Conservation (phyloP, 2,113 vertebrate genomes). For the Antennarius striatus region DNA sequence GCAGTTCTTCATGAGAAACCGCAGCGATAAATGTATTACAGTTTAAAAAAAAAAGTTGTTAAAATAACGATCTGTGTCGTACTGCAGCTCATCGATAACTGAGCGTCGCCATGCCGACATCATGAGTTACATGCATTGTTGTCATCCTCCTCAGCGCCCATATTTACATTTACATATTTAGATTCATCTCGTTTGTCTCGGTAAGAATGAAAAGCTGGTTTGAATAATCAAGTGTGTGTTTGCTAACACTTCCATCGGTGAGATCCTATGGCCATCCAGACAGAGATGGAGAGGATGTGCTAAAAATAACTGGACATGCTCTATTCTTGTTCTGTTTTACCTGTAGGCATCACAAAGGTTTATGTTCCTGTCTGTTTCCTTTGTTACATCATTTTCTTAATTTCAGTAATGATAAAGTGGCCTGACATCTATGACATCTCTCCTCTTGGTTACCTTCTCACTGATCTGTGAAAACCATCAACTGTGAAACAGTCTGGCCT, state of each 20-base stretch:
- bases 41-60: conserved; percentile 2
- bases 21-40: conserved; percentile 12
- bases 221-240: conserved; percentile 38
- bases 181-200: conserved; percentile 16
- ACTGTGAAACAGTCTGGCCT: conserved; percentile 4
- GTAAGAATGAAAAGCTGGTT: conserved; percentile 8
- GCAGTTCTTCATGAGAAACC: background rate
- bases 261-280: no score
- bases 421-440: background rate
- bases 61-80: no score
- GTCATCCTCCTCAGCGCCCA: conserved; percentile 1
- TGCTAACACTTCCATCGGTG: background rate
- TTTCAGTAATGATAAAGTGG: background rate
- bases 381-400: background rate
- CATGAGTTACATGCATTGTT: conserved; percentile 10
- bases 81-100: no score
- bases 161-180: conserved; percentile 17
- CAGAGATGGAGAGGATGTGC: no score
- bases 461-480: background rate
- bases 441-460: background rate
- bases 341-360: background rate
- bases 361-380: background rate
- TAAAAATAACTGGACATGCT: no score
- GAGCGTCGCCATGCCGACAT: conserved; percentile 4
- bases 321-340: no score